phyloP scores from a whole-genome alignment of 2,113 vertebrate species.

The Cyphomyrus discorhynchus region DNA sequence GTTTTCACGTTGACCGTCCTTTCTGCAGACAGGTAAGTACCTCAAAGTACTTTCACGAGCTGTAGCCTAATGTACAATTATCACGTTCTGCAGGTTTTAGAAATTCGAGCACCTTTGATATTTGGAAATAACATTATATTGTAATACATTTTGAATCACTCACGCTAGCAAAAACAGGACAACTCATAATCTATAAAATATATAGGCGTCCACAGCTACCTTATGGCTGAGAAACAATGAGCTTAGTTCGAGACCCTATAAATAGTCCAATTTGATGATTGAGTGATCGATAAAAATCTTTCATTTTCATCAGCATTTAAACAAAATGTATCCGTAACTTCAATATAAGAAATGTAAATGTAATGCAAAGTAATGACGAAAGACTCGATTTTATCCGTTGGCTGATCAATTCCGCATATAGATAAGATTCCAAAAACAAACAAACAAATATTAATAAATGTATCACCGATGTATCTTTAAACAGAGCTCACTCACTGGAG shows the following conservation, averaged over 20 bases:
- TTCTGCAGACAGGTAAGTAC: conserved; percentile 87
- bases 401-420: not conserved
- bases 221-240: not conserved
- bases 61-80: not conserved
- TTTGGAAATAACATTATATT: not conserved
- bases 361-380: not conserved
- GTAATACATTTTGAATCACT: not conserved
- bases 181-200: not conserved
- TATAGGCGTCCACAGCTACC: not conserved
- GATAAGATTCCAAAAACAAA: not conserved
- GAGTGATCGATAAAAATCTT: not conserved
- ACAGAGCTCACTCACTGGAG: not conserved
- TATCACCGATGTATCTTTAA: not conserved
- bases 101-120: not conserved
- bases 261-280: not conserved
- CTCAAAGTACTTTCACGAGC: not conserved
- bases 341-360: not conserved
- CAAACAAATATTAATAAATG: not conserved
- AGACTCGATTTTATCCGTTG: not conserved
- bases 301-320: not conserved
- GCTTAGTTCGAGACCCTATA: not conserved
- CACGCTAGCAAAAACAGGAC: not conserved
- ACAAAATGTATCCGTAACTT: not conserved
- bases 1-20: conserved; percentile 95
- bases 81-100: not conserved